Evolutionary conservation across 2,888 invertebrate genomes (phyloP).

Genomic region (Drosophila yooni): DNA sequence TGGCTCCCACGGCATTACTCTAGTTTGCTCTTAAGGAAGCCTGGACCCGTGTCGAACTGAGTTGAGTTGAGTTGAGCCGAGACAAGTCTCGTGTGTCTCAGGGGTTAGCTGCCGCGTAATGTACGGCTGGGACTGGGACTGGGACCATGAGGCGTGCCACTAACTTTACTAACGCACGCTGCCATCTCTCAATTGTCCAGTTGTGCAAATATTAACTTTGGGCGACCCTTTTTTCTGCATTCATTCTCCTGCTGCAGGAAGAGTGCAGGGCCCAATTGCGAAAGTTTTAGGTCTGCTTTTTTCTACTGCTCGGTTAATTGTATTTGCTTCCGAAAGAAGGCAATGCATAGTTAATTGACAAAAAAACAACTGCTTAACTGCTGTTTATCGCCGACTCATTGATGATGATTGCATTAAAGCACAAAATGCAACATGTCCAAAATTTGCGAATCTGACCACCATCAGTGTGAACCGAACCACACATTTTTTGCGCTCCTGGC

Average conservation of each 20-base stretch:
- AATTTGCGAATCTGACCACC: slow-evolving; percentile 1
- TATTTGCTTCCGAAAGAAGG: slow-evolving; percentile 54
- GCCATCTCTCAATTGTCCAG: slow-evolving; percentile 73
- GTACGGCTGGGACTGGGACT: slow-evolving; percentile 46
- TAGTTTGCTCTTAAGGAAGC: slow-evolving; percentile 60
- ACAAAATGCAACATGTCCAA: slow-evolving; percentile 20
- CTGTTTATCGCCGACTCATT: slow-evolving; percentile 37
- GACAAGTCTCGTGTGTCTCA: slow-evolving; percentile 47
- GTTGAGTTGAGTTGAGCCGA: slow-evolving; percentile 28
- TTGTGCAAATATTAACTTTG: slow-evolving; percentile 77
- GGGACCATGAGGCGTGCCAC: slow-evolving; percentile 17
- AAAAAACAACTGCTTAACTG: slow-evolving; percentile 26
- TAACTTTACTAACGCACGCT: slow-evolving; percentile 21
- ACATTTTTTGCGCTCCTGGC: slow-evolving; percentile 18
- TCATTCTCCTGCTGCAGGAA: slow-evolving; percentile 25
- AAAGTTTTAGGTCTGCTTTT: slow-evolving; percentile 33
- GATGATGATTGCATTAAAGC: slow-evolving; percentile 57
- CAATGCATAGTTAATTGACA: slow-evolving; percentile 68
- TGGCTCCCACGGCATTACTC: slow-evolving; percentile 79
- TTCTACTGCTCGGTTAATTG: slow-evolving; percentile 50
- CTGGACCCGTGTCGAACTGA: slow-evolving; percentile 29
- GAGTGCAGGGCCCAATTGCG: slow-evolving; percentile 41
- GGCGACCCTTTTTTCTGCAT: slow-evolving; percentile 56
- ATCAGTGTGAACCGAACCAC: slow-evolving; percentile 23
- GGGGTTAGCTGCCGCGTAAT: slow-evolving; percentile 55